phyloP scores from a whole-genome alignment of 1,140 invertebrate genomes.

The Diabrotica undecimpunctata region DNA sequence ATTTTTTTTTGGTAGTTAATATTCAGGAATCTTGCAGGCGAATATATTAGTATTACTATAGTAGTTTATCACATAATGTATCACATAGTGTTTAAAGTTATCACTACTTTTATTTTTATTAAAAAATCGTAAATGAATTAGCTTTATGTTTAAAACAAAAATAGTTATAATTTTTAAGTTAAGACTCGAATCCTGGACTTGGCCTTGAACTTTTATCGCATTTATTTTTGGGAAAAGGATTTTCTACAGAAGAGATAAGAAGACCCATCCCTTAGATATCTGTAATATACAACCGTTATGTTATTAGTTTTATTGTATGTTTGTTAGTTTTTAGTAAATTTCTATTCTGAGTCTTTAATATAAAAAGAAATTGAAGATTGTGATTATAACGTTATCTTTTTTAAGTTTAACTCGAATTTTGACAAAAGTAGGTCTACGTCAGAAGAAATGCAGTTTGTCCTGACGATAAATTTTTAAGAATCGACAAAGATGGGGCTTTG shows the following conservation, averaged over 20 bases:
- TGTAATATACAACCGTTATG: constrained; percentile 28
- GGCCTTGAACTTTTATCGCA: constrained; percentile 28
- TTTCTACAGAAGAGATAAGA: background rate
- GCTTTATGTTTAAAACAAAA: no score
- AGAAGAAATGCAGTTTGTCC: background rate
- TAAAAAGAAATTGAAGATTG: constrained; percentile 38
- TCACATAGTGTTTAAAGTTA: no score
- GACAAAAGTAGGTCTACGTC: constrained; percentile 25
- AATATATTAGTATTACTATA: no score
- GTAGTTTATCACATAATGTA: no score
- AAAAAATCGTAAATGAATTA: no score
- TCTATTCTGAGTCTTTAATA: constrained; percentile 40
- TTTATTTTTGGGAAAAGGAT: constrained; percentile 36
- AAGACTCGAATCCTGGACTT: background rate
- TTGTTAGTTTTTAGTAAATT: constrained; percentile 49
- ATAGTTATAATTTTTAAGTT: background rate
- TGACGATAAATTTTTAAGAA: constrained; percentile 6
- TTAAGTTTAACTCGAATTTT: constrained; percentile 33
- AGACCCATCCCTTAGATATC: constrained; percentile 14
- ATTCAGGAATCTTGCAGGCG: no score
- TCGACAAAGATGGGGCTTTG: no score
- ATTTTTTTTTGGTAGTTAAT: no score
- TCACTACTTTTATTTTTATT: no score
- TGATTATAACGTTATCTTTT: constrained; percentile 39
- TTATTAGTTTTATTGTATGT: constrained; percentile 39